Base-by-base conservation (phyloP, 2,113 vertebrate species). In the Cyanoramphus novaezelandiae region DNA sequence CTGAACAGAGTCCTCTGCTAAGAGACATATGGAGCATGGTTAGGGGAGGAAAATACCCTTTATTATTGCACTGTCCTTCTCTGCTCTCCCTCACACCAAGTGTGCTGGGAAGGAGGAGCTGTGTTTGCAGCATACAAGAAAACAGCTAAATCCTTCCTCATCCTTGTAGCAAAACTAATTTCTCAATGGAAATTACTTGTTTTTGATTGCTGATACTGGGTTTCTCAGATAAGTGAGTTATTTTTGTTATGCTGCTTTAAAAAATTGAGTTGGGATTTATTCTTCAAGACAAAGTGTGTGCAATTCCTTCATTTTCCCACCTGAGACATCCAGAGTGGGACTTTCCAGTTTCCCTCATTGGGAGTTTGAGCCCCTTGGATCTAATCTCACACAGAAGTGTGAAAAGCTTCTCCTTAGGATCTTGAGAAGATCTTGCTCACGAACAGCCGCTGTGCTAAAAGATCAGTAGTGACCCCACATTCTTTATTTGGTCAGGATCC, bases 1-100 rank as follows among this genome's bases (percentile, higher is more conserved):
- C 95, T 88, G 82, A 89, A 83, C 13, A 82, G 88, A 68, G 86
- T 88, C 60, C 35, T 90, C 64, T 90, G 60, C 50, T 59, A 90
- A 35, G 82, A 63, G 72, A 74, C 62, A 46, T 41, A 82, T 46
- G 3, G 17, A 86, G 69, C 39, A 88, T 69, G 28, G 44, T 84
- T 72, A 81, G 68, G 75, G 75, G 44, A 86, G 44, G 57, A 90
- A 93, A 92, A 90, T 59, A 35, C 55, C 72, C 69, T 44, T 84
- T 91, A 86, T 69, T 82, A 52, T 83, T 83, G 88, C 86, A 44
- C 77, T 88, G 47, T 77, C 72, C 47, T 88, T 67, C 62, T 67
- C 64, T 41, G 11, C 46, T 44, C 63, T 72, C 53, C 86, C 71
- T 91, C 53, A 74, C 1, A 6, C 75, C n/a, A 86, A 44, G 50